phyloP scores from a whole-genome alignment of 2,888 invertebrate genomes.

The Sarcophaga rosellei region DNA sequence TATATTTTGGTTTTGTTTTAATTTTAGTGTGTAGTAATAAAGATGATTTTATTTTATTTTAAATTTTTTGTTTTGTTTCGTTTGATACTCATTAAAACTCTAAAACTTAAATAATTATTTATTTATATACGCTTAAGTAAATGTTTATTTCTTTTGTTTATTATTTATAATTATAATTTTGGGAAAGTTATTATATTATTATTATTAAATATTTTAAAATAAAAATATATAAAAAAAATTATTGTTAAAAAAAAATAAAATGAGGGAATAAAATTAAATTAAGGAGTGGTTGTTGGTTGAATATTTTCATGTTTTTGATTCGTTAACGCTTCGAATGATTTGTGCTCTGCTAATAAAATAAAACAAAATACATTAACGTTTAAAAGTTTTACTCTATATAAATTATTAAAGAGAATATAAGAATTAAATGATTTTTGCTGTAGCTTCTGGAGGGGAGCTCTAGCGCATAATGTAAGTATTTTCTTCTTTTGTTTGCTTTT shows the following conservation, averaged over 20 bases:
- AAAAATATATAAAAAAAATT: conserved; percentile 24
- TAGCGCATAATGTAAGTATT: conserved; percentile 54
- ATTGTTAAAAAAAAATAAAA: conserved; percentile 45
- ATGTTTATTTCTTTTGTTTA: conserved; percentile 65
- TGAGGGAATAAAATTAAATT: conserved; percentile 13
- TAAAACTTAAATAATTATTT: conserved; percentile 58
- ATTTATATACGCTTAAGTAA: conserved; percentile 65
- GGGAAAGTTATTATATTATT: conserved; percentile 36
- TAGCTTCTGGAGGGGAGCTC: conserved; percentile 74
- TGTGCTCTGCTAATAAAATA: conserved; percentile 33
- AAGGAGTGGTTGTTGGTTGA: background rate
- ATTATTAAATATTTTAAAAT: conserved; percentile 29
- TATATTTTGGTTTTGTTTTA: conserved; percentile 32
- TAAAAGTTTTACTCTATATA: conserved; percentile 53
- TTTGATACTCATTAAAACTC: conserved; percentile 60
- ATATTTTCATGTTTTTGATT: conserved; percentile 42
- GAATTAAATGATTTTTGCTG: conserved; percentile 45
- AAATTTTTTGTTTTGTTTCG: conserved; percentile 27
- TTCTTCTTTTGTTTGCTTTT: conserved; percentile 38
- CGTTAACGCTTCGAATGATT: conserved; percentile 31
- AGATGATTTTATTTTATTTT: conserved; percentile 44
- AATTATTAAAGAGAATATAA: conserved; percentile 43
- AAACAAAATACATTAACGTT: conserved; percentile 46
- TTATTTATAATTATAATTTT: conserved; percentile 54
- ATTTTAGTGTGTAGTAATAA: conserved; percentile 42